Percentiles rank a stretch among this genome's conserved stretches.
Conservation (phyloP, 2,888 invertebrate species). For the Euclidia mi region DNA sequence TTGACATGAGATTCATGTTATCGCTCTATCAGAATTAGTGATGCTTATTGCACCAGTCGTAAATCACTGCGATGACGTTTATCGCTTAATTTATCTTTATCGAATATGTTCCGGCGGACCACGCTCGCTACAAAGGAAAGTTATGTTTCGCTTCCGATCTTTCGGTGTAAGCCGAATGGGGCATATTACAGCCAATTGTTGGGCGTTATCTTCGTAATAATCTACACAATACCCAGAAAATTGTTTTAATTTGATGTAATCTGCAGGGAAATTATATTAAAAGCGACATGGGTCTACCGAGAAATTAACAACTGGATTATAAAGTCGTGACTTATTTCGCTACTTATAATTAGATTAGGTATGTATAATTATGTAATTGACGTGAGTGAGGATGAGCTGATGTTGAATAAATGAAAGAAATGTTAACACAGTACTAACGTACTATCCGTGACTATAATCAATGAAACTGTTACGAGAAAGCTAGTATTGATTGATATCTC, state of each 20-base stretch:
- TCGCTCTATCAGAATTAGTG: constrained; percentile 63
- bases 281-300: neutral
- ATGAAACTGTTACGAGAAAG: neutral
- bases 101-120: constrained; percentile 51
- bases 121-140: constrained; percentile 35
- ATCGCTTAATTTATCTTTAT: constrained; percentile 66
- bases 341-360: no score
- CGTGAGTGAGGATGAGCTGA: no score
- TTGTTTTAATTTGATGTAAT: neutral
- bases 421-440: no score
- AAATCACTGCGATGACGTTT: constrained; percentile 63
- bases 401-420: no score
- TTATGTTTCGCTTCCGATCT: constrained; percentile 38
- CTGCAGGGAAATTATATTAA: no score
- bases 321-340: no score
- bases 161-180: constrained; percentile 23
- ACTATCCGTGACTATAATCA: no score
- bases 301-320: neutral
- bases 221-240: constrained; percentile 13
- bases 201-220: constrained; percentile 14
- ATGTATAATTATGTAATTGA: no score
- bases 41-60: constrained; percentile 57
- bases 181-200: constrained; percentile 17
- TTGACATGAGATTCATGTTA: constrained; percentile 47
- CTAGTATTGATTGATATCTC: constrained; percentile 12